Conservation (phyloP, 2,113 vertebrate species). For the Laticauda laticaudata region DNA sequence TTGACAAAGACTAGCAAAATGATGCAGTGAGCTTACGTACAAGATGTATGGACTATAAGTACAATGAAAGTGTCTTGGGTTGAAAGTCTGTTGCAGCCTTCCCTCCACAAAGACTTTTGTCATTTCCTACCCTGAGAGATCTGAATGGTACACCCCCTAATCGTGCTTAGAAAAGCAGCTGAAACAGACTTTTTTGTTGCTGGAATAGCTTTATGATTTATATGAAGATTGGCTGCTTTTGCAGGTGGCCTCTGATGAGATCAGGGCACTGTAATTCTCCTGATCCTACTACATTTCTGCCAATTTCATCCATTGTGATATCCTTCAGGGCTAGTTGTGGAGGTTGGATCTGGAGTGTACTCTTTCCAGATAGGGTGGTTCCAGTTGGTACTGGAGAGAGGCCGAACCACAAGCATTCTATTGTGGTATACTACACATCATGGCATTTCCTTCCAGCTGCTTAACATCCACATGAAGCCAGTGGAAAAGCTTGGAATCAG, state of each 20-base stretch:
- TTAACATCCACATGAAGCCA: not conserved
- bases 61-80: slow-evolving; percentile 58
- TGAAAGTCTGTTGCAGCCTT: slow-evolving; percentile 48
- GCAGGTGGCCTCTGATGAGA: not conserved
- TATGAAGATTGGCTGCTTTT: not conserved
- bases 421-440: not conserved
- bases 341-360: not conserved
- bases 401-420: not conserved
- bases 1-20: slow-evolving; percentile 43
- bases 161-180: not conserved
- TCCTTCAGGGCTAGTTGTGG: not conserved
- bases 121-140: slow-evolving; percentile 31
- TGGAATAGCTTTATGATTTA: not conserved
- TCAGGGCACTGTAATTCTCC: not conserved
- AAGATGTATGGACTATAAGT: slow-evolving; percentile 44
- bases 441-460: not conserved
- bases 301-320: not conserved
- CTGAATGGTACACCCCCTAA: not conserved
- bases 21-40: slow-evolving; percentile 38
- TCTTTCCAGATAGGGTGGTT: not conserved
- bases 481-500: not conserved
- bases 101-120: slow-evolving; percentile 52
- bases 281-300: not conserved
- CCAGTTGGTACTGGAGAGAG: not conserved
- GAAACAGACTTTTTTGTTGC: not conserved